Conservation (phyloP, 2,113 vertebrate species). For the Gallinago paraguaiae region DNA sequence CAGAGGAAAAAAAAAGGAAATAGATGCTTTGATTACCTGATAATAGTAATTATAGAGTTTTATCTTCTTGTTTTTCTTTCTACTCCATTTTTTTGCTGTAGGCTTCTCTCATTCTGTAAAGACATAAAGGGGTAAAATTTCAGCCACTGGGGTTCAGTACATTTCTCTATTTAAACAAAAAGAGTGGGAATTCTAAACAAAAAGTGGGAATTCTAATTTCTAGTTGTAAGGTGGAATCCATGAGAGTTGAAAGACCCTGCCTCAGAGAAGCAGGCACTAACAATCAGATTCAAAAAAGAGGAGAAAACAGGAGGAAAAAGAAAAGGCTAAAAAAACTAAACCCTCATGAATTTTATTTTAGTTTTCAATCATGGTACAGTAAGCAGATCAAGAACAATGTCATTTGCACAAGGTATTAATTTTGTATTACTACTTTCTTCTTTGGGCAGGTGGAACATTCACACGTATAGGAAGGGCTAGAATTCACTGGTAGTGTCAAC, state of each 20-base stretch:
- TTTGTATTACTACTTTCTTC: background rate
- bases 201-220: background rate
- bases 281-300: background rate
- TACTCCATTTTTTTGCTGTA: background rate
- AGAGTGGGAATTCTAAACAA: background rate
- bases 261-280: background rate
- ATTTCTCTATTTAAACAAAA: background rate
- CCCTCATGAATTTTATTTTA: background rate
- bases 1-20: background rate
- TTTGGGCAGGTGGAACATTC: background rate
- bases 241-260: background rate
- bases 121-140: background rate
- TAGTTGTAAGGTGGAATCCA: background rate
- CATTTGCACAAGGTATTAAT: background rate
- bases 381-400: background rate
- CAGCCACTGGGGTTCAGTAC: background rate
- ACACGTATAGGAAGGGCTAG: accelerated
- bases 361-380: background rate
- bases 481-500: background rate
- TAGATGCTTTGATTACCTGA: background rate
- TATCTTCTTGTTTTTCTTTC: background rate
- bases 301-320: accelerated
- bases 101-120: background rate
- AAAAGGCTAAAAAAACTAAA: accelerated
- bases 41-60: background rate